These are phyloP conservation scores for Notarius quadriscutis DNA, from an alignment of 2,113 vertebrate species.

Conservation along the genomic window DNA sequence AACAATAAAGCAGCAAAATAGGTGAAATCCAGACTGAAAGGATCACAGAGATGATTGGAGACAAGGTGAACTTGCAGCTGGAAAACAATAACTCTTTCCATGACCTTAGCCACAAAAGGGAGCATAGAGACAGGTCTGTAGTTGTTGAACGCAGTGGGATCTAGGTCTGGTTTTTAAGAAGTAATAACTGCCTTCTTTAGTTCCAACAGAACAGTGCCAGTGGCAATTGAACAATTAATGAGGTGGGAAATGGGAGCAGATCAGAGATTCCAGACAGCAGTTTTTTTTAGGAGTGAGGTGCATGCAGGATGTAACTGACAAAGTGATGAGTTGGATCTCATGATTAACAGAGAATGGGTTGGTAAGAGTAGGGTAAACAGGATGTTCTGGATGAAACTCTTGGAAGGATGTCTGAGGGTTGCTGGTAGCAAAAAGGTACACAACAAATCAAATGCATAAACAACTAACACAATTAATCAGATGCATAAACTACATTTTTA, in stretches of 20 bases:
- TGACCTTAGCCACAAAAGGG: background rate
- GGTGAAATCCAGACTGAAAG: background rate
- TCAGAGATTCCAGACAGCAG: background rate
- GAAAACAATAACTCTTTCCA: conserved; percentile 1
- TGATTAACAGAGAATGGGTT: background rate
- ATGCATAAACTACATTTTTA: background rate
- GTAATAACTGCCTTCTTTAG: background rate
- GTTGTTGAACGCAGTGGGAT: background rate
- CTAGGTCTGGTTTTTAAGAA: background rate
- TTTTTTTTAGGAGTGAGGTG: background rate
- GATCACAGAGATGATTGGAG: background rate
- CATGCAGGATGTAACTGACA: no score
- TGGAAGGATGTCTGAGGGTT: background rate
- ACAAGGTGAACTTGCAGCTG: background rate
- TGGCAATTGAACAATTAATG: conserved; percentile 10
- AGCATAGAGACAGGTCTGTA: background rate
- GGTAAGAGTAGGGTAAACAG: background rate
- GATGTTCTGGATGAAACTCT: background rate
- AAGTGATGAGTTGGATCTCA: background rate
- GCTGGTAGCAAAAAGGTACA: background rate
- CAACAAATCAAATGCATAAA: background rate
- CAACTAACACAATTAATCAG: background rate
- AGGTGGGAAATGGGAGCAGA: background rate
- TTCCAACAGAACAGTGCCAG: background rate
- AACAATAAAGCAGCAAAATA: background rate